Percentiles rank a stretch among this genome's conserved stretches.
These are phyloP conservation scores for Platyura marginata DNA, from an alignment of 1,140 invertebrate species.

Conservation along the genomic window DNA sequence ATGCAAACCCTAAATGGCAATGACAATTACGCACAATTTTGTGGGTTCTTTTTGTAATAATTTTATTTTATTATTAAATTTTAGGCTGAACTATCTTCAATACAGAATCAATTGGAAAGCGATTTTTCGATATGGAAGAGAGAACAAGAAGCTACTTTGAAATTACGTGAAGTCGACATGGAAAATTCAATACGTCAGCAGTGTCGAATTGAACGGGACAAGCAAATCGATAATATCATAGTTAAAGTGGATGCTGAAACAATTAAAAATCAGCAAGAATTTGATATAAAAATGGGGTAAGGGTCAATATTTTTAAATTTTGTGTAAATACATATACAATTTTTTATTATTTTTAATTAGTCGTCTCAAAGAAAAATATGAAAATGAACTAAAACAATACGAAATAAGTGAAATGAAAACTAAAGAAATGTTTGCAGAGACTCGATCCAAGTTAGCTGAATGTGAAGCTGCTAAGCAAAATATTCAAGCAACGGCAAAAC, in stretches of 20 bases:
- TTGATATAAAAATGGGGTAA: constrained; percentile 38
- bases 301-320: constrained; percentile 1
- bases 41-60: too few relatives aligned
- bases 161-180: constrained; percentile 29
- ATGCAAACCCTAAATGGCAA: too few relatives aligned
- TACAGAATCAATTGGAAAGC: constrained; percentile 28
- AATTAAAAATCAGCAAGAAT: constrained; percentile 26
- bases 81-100: background rate
- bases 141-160: constrained; percentile 36
- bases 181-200: constrained; percentile 36
- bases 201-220: constrained; percentile 38
- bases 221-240: constrained; percentile 44
- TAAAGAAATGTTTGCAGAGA: constrained; percentile 28
- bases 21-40: too few relatives aligned
- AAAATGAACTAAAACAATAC: constrained; percentile 42
- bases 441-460: constrained; percentile 32
- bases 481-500: constrained; percentile 26
- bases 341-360: constrained; percentile 21
- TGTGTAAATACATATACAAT: background rate
- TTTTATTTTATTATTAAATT: too few relatives aligned
- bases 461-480: constrained; percentile 33
- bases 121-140: constrained; percentile 33
- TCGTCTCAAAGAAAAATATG: constrained; percentile 52
- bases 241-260: constrained; percentile 39
- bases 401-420: constrained; percentile 34